phyloP scores from a whole-genome alignment of 2,797 vertebrate genomes.

The Platyrinchus mystaceus region DNA sequence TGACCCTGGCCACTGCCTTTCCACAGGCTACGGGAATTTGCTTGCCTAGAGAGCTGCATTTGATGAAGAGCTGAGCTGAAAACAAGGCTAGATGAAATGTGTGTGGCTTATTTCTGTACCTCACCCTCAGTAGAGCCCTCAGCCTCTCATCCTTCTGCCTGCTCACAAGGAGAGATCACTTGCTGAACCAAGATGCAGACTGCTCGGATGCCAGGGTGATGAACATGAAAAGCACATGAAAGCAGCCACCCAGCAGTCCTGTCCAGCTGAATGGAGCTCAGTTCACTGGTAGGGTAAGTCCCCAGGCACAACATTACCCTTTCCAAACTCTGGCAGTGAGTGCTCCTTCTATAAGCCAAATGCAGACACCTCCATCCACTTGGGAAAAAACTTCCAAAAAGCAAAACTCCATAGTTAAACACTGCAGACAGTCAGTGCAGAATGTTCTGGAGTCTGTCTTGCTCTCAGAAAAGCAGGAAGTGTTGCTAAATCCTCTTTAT shows the following conservation, averaged over 20 bases:
- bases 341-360: background rate
- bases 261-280: background rate
- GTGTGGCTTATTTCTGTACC: background rate
- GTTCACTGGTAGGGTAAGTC: background rate
- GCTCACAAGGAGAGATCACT: background rate
- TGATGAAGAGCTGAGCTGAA: constrained; percentile 14
- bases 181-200: background rate
- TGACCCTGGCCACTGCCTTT: background rate
- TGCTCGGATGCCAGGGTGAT: background rate
- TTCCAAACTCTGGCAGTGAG: background rate
- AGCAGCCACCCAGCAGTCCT: background rate
- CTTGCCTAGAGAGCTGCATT: background rate
- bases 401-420: background rate
- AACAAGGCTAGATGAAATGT: constrained; percentile 7
- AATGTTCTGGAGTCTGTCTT: background rate
- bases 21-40: background rate
- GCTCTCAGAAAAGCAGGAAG: background rate
- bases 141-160: background rate
- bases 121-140: background rate
- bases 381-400: background rate
- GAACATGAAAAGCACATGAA: background rate
- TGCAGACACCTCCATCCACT: background rate
- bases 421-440: background rate
- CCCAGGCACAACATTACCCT: background rate
- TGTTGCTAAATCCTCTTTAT: background rate